phyloP scores from a whole-genome alignment of 2,888 invertebrate genomes.

The Argyresthia goedartella region DNA sequence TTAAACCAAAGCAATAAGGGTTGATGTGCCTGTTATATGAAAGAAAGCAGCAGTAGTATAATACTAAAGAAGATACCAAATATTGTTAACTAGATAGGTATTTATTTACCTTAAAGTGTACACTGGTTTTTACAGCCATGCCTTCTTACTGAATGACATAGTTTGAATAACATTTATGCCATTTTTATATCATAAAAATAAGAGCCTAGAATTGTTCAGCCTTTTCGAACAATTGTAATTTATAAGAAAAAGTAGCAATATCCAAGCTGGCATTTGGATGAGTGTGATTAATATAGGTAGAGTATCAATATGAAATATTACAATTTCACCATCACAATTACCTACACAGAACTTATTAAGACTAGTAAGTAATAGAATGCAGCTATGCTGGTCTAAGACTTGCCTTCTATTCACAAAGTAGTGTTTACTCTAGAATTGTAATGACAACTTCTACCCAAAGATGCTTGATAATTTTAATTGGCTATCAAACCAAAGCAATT shows the following conservation, averaged over 20 bases:
- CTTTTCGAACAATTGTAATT: conserved; percentile 33
- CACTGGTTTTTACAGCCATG: no score
- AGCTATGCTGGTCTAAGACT: conserved; percentile 4
- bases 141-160: no score
- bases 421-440: neutral
- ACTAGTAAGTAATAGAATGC: neutral
- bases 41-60: conserved; percentile 15
- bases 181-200: conserved; percentile 36
- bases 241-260: neutral
- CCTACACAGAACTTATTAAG: neutral
- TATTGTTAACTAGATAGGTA: conserved; percentile 16
- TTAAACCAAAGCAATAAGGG: conserved; percentile 65
- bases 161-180: no score
- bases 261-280: no score
- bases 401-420: neutral
- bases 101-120: conserved; percentile 28
- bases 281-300: no score
- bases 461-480: conserved; percentile 29
- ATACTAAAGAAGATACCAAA: conserved; percentile 38
- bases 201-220: conserved; percentile 10
- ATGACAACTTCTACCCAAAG: conserved; percentile 14
- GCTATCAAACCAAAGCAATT: conserved; percentile 57
- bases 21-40: conserved; percentile 53
- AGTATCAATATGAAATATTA: neutral
- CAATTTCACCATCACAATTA: neutral